These are phyloP conservation scores for Cherax quadricarinatus DNA, from an alignment of 1,140 invertebrate species.

Conservation along the genomic window DNA sequence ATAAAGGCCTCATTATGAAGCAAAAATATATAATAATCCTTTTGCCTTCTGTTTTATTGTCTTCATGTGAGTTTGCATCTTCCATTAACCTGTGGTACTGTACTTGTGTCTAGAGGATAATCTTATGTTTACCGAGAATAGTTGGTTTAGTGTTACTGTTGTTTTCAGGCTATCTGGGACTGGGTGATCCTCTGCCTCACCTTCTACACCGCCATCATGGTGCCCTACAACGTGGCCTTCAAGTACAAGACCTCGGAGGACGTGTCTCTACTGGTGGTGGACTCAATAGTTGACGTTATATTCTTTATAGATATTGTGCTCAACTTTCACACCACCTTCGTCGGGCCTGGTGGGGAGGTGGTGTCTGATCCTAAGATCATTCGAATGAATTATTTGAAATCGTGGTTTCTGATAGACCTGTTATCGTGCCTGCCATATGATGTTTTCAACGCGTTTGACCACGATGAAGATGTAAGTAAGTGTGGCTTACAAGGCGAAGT, in stretches of 20 bases:
- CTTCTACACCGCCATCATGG: conserved; percentile 99
- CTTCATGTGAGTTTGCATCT: too few relatives aligned
- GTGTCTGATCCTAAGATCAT: conserved; percentile 98
- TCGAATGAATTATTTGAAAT: conserved; percentile 98
- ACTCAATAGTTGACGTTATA: conserved; percentile 99
- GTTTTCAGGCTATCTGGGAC: conserved; percentile 94
- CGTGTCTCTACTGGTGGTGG: conserved; percentile 96
- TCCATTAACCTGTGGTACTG: too few relatives aligned
- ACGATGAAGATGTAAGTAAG: conserved; percentile 95
- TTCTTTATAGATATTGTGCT: conserved; percentile 99
- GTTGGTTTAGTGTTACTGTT: too few relatives aligned
- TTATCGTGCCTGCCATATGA: conserved; percentile 99
- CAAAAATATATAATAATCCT: too few relatives aligned
- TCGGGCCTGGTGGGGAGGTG: conserved; percentile 97
- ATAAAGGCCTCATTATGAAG: too few relatives aligned
- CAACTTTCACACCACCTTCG: conserved; percentile 99
- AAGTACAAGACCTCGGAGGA: conserved; percentile 99
- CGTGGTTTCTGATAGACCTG: conserved; percentile 99
- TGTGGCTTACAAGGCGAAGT: conserved; percentile 69
- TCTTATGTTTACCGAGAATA: too few relatives aligned
- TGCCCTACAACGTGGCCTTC: conserved; percentile 99
- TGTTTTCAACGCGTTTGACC: conserved; percentile 99
- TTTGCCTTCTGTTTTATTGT: too few relatives aligned
- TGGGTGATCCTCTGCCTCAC: conserved; percentile 99
- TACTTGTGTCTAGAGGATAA: too few relatives aligned